Conservation (phyloP, 2,888 invertebrate genomes). For the Drosophila mercatorum region DNA sequence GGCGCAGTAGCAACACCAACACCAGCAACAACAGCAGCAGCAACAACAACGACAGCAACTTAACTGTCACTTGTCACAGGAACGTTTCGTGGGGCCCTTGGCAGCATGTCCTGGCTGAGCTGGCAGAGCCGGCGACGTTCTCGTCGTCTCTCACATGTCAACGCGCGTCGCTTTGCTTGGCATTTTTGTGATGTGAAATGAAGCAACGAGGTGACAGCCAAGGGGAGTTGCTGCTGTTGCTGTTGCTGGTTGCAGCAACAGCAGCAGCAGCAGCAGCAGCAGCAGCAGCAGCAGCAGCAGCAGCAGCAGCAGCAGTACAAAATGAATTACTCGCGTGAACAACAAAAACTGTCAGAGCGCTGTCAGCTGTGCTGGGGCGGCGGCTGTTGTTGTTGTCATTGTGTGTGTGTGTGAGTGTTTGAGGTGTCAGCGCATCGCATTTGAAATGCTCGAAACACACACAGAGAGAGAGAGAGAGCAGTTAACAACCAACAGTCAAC, state of each 20-base stretch:
- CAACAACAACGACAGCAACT: slow-evolving; percentile 72
- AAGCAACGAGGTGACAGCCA: slow-evolving; percentile 82
- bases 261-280: slow-evolving; percentile 69
- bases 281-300: slow-evolving; percentile 59
- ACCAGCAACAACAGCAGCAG: slow-evolving; percentile 25
- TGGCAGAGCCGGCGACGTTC: slow-evolving; percentile 31
- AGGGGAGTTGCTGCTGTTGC: slow-evolving; percentile 52
- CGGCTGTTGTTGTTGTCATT: slow-evolving; percentile 8
- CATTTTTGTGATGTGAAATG: slow-evolving; percentile 80
- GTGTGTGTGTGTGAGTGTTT: slow-evolving; percentile 52
- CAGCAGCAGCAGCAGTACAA: slow-evolving; percentile 73
- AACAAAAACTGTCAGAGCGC: slow-evolving; percentile 83
- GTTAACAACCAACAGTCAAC: slow-evolving; percentile 74
- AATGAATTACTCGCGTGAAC: slow-evolving; percentile 84
- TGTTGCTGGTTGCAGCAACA: slow-evolving; percentile 28
- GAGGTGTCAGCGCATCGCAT: slow-evolving; percentile 80
- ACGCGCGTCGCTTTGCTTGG: slow-evolving; percentile 82
- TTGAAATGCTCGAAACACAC: slow-evolving; percentile 69
- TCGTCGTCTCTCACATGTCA: slow-evolving; percentile 82
- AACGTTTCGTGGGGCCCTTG: slow-evolving; percentile 67
- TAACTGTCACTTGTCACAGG: slow-evolving; percentile 83
- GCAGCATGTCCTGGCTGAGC: slow-evolving; percentile 63
- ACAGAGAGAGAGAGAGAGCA: slow-evolving; percentile 37
- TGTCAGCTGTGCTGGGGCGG: slow-evolving; percentile 77
- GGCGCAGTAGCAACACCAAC: slow-evolving; percentile 43